Evolutionary conservation across 2,113 vertebrate genomes (phyloP), one percentile per base, ranked within the genome.

Genomic region (Hiodon alosoides): DNA sequence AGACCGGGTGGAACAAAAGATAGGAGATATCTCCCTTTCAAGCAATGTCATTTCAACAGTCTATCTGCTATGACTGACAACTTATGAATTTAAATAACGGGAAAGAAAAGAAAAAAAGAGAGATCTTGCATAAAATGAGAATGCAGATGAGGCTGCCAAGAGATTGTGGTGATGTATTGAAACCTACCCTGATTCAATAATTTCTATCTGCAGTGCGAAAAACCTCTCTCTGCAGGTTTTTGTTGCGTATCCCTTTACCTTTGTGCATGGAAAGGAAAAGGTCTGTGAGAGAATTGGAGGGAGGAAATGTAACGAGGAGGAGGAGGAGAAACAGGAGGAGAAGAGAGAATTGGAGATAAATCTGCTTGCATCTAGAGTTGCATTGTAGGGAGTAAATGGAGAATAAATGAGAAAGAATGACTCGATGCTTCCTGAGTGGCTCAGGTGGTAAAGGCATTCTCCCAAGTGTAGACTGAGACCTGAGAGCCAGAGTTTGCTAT

Each of bases 41-140:
- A 60, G n/a, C 54, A 57, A 10, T 14, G 59, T 60, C 13, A 14
- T 14, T 13, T 14, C 4, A 3, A 60, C 59, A 60, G 59, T 14
- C 59, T 60, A 17, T 64, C 61, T 64, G 61, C 61, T 8, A 5
- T 64, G 61, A 64, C 61, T 64, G 61, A 64, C 61, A 64, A 64
- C 61, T 64, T 64, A 6, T 64, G 61, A 16, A 17, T 64, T 64
- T 17, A 17, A 64, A 17, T 17, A 64, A n/a, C 7, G 59, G 2
- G 59, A 13, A 14, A 60, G 16, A 64, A 17, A 64, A 64, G 61
- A 64, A 64, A 13, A 60, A 60, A 60, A 14, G 59, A 14, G 59
- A 10, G 59, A 60, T 60, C 59, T 60, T 4, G 3, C 5, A 64
- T 64, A n/a, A 17, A 64, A 64, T 64, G n/a, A 64, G 61, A 64